Evolutionary conservation across 2,797 vertebrate genomes (phyloP).

Genomic region (Gephyroberyx darwinii): DNA sequence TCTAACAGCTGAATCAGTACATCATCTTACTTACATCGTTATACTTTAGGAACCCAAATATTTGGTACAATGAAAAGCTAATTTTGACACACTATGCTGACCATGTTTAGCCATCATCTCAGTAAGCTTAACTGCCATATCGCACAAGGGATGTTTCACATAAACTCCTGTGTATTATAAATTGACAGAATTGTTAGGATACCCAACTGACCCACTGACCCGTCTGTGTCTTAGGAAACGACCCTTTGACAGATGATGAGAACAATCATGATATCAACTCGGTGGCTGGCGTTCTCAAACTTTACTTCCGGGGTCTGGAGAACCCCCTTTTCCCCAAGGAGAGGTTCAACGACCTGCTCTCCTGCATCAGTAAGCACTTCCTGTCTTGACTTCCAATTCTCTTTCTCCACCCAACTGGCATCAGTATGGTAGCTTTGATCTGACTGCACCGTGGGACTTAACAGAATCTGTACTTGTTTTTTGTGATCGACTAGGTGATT

Average conservation of each 20-base stretch:
- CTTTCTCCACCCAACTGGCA: not conserved
- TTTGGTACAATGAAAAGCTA: not conserved
- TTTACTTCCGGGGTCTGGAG: constrained; percentile 98
- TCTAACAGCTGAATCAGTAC: not conserved
- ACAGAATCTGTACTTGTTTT: too few relatives aligned
- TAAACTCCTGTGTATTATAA: not conserved
- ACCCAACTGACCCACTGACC: constrained; percentile 17
- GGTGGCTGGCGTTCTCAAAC: constrained; percentile 96
- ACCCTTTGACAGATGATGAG: constrained; percentile 96
- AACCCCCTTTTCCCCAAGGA: constrained; percentile 98
- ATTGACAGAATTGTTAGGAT: not conserved
- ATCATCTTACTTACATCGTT: not conserved
- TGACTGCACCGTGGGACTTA: not conserved
- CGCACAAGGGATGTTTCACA: not conserved
- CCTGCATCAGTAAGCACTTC: constrained; percentile 93
- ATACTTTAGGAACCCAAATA: not conserved
- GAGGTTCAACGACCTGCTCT: constrained; percentile 97
- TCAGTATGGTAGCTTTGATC: not conserved
- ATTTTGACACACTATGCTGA: not conserved
- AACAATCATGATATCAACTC: constrained; percentile 99
- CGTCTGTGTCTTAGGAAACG: constrained; percentile 86
- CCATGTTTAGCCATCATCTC: not conserved
- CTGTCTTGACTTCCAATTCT: not conserved
- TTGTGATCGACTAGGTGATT: not conserved
- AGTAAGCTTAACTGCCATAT: not conserved